Conservation (phyloP, 2,113 vertebrate genomes). For the Donacobius atricapilla region DNA sequence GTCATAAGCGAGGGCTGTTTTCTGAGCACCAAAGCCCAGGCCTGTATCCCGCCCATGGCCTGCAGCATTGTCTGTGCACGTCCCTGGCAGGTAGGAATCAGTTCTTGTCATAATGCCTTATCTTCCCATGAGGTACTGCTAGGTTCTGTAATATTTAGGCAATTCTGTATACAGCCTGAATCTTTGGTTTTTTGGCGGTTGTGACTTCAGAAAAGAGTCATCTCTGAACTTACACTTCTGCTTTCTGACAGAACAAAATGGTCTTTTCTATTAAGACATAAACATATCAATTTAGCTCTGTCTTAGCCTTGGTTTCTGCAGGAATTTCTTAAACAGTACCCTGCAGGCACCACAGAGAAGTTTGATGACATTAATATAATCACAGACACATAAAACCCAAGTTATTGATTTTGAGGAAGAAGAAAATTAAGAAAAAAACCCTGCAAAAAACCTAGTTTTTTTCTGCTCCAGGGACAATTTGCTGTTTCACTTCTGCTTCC, state of each 20-base stretch:
- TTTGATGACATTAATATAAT: background rate
- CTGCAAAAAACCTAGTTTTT: background rate
- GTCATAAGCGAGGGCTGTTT: accelerated
- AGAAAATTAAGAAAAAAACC: background rate
- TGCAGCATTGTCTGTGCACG: background rate
- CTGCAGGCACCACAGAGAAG: background rate
- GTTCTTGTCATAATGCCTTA: background rate
- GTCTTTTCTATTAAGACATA: background rate
- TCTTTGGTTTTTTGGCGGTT: background rate
- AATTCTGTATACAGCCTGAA: background rate
- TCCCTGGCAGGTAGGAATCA: background rate
- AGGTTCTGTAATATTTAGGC: background rate
- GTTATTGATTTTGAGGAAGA: background rate
- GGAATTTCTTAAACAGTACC: background rate
- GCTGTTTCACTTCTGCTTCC: background rate
- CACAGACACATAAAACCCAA: background rate
- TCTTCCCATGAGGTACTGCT: background rate
- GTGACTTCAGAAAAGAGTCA: background rate
- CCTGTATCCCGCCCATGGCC: background rate
- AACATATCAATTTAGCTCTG: background rate
- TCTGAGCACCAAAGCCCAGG: background rate
- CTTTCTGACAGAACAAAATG: background rate
- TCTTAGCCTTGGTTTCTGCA: background rate
- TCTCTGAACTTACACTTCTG: background rate
- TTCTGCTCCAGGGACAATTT: background rate